Conservation (phyloP, 2,888 invertebrate genomes). For the Amorpha juglandis region DNA sequence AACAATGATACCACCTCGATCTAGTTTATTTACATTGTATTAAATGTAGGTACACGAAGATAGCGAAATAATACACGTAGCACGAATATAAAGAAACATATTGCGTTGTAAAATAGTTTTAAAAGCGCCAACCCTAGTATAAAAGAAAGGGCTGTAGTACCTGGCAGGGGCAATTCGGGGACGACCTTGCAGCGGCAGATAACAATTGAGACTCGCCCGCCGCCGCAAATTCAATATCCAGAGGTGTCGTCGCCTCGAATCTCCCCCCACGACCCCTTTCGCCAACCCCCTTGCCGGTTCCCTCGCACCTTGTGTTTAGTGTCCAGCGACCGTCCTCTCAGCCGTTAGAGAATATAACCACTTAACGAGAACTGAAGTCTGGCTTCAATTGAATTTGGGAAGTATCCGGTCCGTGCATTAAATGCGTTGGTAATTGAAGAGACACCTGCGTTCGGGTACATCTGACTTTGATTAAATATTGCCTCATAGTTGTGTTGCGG, state of each 20-base stretch:
- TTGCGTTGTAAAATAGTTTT: neutral
- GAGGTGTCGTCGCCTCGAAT: conserved; percentile 70
- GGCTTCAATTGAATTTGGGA: conserved; percentile 76
- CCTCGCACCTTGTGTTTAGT: conserved; percentile 68
- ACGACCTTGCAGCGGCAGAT: conserved; percentile 80
- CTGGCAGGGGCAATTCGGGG: conserved; percentile 65
- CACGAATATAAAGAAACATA: neutral
- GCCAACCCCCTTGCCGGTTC: conserved; percentile 34
- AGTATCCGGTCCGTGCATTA: conserved; percentile 55
- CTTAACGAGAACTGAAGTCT: conserved; percentile 80
- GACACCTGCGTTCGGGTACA: conserved; percentile 24
- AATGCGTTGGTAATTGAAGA: conserved; percentile 41
- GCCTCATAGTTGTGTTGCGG: neutral
- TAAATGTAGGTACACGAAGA: no score
- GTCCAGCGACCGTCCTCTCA: conserved; percentile 60
- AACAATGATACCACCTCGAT: no score
- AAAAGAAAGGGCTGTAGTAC: conserved; percentile 76
- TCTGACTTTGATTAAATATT: conserved; percentile 19
- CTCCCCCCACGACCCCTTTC: conserved; percentile 45
- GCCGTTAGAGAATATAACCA: conserved; percentile 66
- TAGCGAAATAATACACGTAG: neutral
- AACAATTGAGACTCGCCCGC: conserved; percentile 78
- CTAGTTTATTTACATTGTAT: neutral
- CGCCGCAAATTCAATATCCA: conserved; percentile 82
- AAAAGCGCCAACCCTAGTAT: conserved; percentile 59